Conservation (phyloP, 2,797 vertebrate species). For the Lepilemur septentrionalis region DNA sequence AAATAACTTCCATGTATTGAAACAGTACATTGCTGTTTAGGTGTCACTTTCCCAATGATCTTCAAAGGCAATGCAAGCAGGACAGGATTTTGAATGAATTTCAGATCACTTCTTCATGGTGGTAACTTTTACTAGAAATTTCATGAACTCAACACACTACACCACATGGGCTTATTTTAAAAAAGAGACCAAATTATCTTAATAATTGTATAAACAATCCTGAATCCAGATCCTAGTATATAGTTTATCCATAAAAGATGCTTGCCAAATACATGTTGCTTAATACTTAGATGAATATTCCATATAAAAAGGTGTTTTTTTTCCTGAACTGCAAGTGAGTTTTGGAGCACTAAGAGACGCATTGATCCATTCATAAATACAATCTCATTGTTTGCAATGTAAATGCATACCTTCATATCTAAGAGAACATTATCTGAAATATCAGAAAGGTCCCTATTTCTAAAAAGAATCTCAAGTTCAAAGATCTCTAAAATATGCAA, state of each 20-base stretch:
- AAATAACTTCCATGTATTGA: neutral
- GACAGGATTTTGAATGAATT: neutral
- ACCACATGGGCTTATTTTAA: neutral
- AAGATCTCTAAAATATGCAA: neutral
- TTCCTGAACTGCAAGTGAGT: neutral
- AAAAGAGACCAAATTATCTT: neutral
- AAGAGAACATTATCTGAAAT: neutral
- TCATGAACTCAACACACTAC: neutral
- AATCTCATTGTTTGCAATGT: neutral
- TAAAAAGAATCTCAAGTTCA: neutral
- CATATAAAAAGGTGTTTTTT: neutral
- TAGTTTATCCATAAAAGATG: neutral
- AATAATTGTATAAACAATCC: neutral
- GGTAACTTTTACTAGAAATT: neutral
- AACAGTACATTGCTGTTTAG: neutral
- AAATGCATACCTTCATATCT: neutral
- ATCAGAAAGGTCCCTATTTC: neutral
- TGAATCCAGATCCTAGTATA: neutral
- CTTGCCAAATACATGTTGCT: neutral
- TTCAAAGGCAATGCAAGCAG: neutral
- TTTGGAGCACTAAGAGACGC: neutral
- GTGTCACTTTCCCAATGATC: neutral
- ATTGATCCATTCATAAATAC: neutral
- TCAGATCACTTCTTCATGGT: neutral
- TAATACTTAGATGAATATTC: neutral